These are phyloP conservation scores for Zosterops japonicus DNA, from an alignment of 2,113 vertebrate species.

Conservation along the genomic window DNA sequence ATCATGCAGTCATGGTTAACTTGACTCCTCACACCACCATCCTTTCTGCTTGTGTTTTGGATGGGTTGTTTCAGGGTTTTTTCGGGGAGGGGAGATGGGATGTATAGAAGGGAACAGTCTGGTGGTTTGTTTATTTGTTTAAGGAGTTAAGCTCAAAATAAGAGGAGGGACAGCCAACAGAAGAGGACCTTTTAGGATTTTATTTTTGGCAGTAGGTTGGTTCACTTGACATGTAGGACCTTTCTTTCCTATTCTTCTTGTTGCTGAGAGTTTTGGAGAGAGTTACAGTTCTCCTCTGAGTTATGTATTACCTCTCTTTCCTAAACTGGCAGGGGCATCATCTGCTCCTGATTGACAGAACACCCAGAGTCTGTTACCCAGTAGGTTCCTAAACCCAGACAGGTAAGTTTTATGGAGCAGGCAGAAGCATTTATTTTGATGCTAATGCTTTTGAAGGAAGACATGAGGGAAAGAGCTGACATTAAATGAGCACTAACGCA, in stretches of 20 bases:
- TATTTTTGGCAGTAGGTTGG: background rate
- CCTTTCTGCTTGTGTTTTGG: background rate
- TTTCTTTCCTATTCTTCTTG: background rate
- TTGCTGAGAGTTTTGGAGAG: background rate
- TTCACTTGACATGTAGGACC: background rate
- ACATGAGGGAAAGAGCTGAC: background rate
- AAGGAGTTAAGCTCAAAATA: background rate
- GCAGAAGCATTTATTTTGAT: background rate
- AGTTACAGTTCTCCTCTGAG: background rate
- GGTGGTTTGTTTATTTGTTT: background rate
- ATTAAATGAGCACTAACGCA: background rate
- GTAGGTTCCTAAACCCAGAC: background rate
- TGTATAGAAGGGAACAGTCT: background rate
- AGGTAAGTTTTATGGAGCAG: background rate
- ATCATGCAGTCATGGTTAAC: background rate
- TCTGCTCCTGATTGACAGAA: background rate
- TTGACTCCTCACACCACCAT: background rate
- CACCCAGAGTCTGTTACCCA: background rate
- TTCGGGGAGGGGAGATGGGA: accelerated
- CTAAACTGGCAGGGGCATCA: background rate
- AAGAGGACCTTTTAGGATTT: background rate
- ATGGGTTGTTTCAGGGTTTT: background rate
- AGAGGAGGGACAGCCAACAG: background rate
- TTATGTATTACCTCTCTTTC: background rate
- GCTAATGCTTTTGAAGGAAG: background rate